Conservation (phyloP, 2,113 vertebrate species). For the Clupea harengus region DNA sequence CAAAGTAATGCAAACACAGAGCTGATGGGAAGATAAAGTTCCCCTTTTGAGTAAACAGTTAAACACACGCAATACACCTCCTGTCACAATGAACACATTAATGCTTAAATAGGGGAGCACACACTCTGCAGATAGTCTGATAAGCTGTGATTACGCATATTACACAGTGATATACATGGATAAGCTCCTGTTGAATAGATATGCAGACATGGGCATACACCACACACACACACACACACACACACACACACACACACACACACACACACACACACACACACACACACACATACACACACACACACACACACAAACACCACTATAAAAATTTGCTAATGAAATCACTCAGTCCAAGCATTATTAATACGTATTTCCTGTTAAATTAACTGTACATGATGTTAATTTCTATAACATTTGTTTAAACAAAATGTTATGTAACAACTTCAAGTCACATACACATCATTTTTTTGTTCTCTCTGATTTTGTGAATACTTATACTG, state of each 20-base stretch:
- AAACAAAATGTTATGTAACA: not conserved
- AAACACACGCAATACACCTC: not conserved
- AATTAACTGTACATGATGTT: not conserved
- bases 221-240: not conserved
- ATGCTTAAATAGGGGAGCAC: not conserved
- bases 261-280: not conserved
- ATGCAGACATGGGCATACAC: not conserved
- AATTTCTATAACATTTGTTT: not conserved
- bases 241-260: not conserved
- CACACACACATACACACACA: not conserved
- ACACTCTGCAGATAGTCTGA: constrained; percentile 35
- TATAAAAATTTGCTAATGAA: not conserved
- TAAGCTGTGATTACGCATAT: constrained; percentile 7
- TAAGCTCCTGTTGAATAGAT: not conserved
- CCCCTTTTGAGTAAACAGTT: not conserved
- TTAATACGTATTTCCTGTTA: not conserved
- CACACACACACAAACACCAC: not conserved
- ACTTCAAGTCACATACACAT: not conserved
- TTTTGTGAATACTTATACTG: not conserved
- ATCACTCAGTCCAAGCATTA: not conserved
- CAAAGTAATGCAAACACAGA: not conserved
- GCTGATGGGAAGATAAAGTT: not conserved
- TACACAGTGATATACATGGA: not conserved
- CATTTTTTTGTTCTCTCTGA: not conserved
- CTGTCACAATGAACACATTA: not conserved